These are phyloP conservation scores for Acanthurus leucopareius DNA, from an alignment of 2,797 vertebrate species.

Conservation along the genomic window DNA sequence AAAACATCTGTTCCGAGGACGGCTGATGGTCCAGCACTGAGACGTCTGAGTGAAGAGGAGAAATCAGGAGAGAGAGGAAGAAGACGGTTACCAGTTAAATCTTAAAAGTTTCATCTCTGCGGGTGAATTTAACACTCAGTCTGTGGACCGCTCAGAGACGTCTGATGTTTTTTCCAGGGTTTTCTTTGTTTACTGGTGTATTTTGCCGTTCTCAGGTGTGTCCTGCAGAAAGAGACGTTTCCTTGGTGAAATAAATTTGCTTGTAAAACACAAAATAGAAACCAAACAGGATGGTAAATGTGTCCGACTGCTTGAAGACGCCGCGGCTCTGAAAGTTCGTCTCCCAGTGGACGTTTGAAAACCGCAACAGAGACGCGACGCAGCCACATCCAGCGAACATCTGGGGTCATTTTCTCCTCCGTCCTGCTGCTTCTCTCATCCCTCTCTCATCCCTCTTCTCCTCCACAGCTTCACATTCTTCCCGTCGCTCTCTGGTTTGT, in stretches of 20 bases:
- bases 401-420: not conserved
- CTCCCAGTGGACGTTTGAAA: too few species aligned
- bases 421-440: not conserved
- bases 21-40: not conserved
- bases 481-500: not conserved
- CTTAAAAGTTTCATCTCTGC: not conserved
- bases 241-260: not conserved
- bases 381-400: slow-evolving; percentile 2
- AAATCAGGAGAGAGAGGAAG: not conserved
- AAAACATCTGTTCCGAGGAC: not conserved
- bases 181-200: not conserved
- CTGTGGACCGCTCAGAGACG: not conserved
- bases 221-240: not conserved
- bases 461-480: not conserved
- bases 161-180: not conserved
- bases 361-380: too few species aligned
- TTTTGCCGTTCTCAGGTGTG: not conserved
- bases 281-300: not conserved
- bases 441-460: not conserved
- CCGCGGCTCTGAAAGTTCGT: not conserved
- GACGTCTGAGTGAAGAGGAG: not conserved
- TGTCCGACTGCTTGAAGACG: not conserved
- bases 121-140: not conserved
- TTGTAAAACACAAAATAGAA: not conserved
- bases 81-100: not conserved